phyloP scores from a whole-genome alignment of 2,888 invertebrate genomes.

The Osedax fenrisi region DNA sequence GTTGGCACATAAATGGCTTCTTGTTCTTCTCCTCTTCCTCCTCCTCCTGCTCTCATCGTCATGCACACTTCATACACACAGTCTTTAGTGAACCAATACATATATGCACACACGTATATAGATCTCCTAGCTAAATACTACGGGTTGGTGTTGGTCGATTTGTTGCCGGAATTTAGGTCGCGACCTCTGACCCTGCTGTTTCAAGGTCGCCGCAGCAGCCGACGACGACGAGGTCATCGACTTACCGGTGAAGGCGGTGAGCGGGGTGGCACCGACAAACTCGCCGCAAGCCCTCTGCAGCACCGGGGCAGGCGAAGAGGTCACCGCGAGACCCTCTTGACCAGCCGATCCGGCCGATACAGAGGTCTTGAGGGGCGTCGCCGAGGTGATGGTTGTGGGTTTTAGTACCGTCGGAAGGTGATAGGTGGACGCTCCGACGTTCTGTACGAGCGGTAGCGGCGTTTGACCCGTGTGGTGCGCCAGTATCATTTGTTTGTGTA shows the following conservation, averaged over 20 bases:
- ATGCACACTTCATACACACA: too few species aligned
- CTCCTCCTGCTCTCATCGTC: too few species aligned
- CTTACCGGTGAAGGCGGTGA: neutral
- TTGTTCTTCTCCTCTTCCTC: too few species aligned
- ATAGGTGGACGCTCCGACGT: neutral
- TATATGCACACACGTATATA: neutral
- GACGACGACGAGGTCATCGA: too few species aligned
- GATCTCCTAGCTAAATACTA: neutral
- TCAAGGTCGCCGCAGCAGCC: too few species aligned
- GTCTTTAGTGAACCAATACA: too few species aligned
- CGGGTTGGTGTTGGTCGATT: neutral
- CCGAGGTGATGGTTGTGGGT: neutral
- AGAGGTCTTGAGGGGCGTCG: neutral
- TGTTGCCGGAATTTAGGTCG: neutral
- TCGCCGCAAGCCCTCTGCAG: constrained; percentile 37
- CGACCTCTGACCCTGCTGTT: too few species aligned
- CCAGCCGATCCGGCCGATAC: neutral
- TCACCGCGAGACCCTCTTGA: constrained; percentile 41
- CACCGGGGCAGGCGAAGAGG: constrained; percentile 49
- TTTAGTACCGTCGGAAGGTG: neutral
- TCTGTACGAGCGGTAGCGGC: neutral
- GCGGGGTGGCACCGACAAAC: neutral
- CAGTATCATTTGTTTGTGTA: neutral
- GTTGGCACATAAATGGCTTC: too few species aligned
- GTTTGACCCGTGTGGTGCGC: neutral